Evolutionary conservation across 2,888 invertebrate species (phyloP), one percentile per base, ranked within the genome.

Genomic region (Polia nebulosa): DNA sequence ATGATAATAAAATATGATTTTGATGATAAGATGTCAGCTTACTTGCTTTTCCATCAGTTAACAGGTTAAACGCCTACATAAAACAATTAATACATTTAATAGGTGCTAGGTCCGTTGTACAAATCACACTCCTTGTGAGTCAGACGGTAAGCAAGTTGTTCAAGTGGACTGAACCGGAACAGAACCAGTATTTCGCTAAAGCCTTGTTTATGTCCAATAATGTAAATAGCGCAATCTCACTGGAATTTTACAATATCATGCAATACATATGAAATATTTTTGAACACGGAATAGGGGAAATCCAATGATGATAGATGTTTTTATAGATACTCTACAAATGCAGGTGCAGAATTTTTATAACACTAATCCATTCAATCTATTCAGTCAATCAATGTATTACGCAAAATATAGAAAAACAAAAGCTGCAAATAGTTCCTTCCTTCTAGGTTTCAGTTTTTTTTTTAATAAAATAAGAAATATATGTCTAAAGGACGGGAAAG

Each of bases 181-280:
- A 56, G 9, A 76, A 75, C 76, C 63, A 64, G 75, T 74, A 74
- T 75, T 56, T 52, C n/a, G 47, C 36, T 36, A 57, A 57, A 58
- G 52, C 39, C 59, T 68, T 69, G 71, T 66, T 57, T 62, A 49
- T 55, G 41, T 58, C 41, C 62, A 67, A 60, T 60, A 70, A 71
- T 72, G 57, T 65, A 56, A 81, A 69, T 59, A 79, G n/a, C 44
- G 20, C 20, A 60, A 65, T 49, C n/a, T 68, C 22, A 45, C 41
- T 32, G 44, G 68, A 69, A 55, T 55, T 74, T 75, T 58, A 74
- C 57, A 53, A 64, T 72, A 66, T 72, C 49, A 9, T 71, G 51
- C 52, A 57, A 72, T 52, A 72, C 25, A 41, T 69, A 36, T 27
- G 34, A 57, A 53, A 64, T 41, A 70, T 57, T 57, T 72, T 47